Conservation (phyloP, 2,113 vertebrate species). For the Varanus salvator region DNA sequence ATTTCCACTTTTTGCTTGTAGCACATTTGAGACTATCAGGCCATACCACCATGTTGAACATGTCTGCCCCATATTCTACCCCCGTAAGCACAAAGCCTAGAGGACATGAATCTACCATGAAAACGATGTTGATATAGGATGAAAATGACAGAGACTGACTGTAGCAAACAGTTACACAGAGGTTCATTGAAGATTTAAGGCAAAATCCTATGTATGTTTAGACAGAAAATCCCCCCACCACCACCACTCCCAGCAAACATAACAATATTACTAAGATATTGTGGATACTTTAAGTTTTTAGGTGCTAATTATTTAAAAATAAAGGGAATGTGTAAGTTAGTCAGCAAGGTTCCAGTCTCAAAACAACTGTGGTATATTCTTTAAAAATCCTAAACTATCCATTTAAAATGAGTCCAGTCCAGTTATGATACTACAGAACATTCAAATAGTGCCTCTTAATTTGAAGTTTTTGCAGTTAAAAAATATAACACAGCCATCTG, state of each 20-base stretch:
- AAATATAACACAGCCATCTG: slow-evolving; percentile 59
- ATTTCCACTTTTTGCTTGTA: too few relatives aligned
- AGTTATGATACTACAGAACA: background rate
- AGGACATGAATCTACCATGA: too few relatives aligned
- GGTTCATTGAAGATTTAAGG: background rate
- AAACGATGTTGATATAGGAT: background rate
- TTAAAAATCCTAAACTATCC: background rate
- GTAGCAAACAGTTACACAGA: background rate
- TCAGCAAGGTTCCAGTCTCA: background rate
- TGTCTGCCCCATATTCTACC: background rate
- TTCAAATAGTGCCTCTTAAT: slow-evolving; percentile 31
- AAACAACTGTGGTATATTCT: background rate
- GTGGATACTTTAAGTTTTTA: background rate
- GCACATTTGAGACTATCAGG: background rate
- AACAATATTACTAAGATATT: slow-evolving; percentile 44
- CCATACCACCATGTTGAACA: background rate
- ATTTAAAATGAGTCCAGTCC: slow-evolving; percentile 18
- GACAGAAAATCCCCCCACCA: too few relatives aligned
- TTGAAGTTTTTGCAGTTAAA: slow-evolving; percentile 47
- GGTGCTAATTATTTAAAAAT: background rate
- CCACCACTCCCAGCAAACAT: background rate
- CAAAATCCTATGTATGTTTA: too few relatives aligned
- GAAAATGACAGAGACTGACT: background rate
- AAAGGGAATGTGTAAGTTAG: background rate
- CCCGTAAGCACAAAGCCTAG: background rate